Conservation (phyloP, 2,113 vertebrate species). For the Manacus vitellinus region DNA sequence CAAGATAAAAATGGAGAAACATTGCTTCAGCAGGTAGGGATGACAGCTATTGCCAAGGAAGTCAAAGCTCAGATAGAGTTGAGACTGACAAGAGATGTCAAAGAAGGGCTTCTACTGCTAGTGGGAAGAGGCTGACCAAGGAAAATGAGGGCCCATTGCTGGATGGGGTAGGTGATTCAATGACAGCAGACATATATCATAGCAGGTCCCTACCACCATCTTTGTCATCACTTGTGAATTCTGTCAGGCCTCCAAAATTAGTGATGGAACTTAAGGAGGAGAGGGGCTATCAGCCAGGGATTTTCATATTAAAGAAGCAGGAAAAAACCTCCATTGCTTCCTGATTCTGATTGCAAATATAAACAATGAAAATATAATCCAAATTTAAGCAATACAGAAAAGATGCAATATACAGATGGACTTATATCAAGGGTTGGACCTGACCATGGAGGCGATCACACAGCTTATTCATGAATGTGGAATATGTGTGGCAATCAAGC, state of each 20-base stretch:
- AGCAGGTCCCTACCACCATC: fast-evolving
- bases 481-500: not conserved
- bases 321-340: not conserved
- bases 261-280: not conserved
- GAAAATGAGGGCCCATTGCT: not conserved
- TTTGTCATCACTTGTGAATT: not conserved
- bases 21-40: not conserved
- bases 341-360: not conserved
- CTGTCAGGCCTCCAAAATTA: not conserved
- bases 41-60: not conserved
- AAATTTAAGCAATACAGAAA: not conserved
- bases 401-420: not conserved
- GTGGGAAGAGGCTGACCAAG: not conserved
- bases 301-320: not conserved
- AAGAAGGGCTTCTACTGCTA: not conserved
- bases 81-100: not conserved
- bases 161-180: not conserved
- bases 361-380: not conserved
- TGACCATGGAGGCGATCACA: not conserved
- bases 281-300: not conserved
- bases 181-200: not conserved
- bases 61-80: not conserved
- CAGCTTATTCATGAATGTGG: not conserved
- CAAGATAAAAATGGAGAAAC: not conserved
- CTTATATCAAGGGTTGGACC: too few species aligned